A percentile compares a stretch with the other conserved stretches of the same genome.
phyloP scores from a whole-genome alignment of 2,888 invertebrate genomes.

The Luperina testacea region DNA sequence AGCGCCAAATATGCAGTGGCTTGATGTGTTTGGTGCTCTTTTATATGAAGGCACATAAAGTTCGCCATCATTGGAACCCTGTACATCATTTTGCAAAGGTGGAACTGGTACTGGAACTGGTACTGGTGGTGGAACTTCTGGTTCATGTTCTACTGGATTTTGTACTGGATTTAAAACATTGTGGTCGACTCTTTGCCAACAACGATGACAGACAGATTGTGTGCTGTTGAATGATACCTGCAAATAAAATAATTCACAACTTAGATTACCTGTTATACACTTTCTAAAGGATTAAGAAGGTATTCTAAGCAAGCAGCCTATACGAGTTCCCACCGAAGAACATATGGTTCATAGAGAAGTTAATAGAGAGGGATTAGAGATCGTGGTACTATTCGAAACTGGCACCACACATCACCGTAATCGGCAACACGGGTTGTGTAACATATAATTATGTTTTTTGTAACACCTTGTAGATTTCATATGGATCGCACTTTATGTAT shows the following conservation, averaged over 20 bases:
- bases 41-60: conserved; percentile 34
- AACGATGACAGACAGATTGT: conserved; percentile 26
- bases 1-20: conserved; percentile 31
- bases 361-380: conserved; percentile 25
- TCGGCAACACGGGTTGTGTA: conserved; percentile 26
- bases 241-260: conserved; percentile 22
- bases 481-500: conserved; percentile 3
- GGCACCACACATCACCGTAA: conserved; percentile 25
- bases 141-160: conserved; percentile 24
- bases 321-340: conserved; percentile 23
- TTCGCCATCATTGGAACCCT: conserved; percentile 26
- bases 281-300: conserved; percentile 30
- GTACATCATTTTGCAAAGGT: conserved; percentile 27
- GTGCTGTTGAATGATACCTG: conserved; percentile 30
- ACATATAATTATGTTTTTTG: conserved; percentile 28
- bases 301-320: conserved; percentile 21
- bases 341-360: conserved; percentile 7
- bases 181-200: conserved; percentile 23
- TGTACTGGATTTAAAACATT: conserved; percentile 24
- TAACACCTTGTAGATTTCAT: conserved; percentile 25
- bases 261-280: conserved; percentile 27
- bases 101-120: conserved; percentile 6
- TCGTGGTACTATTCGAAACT: conserved; percentile 25
- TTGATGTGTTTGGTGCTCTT: conserved; percentile 37
- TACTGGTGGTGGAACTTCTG: conserved; percentile 18